A percentile compares a stretch with the other conserved stretches of the same genome.
phyloP scores from a whole-genome alignment of 1,140 invertebrate genomes.

The Drosophila suzukii region DNA sequence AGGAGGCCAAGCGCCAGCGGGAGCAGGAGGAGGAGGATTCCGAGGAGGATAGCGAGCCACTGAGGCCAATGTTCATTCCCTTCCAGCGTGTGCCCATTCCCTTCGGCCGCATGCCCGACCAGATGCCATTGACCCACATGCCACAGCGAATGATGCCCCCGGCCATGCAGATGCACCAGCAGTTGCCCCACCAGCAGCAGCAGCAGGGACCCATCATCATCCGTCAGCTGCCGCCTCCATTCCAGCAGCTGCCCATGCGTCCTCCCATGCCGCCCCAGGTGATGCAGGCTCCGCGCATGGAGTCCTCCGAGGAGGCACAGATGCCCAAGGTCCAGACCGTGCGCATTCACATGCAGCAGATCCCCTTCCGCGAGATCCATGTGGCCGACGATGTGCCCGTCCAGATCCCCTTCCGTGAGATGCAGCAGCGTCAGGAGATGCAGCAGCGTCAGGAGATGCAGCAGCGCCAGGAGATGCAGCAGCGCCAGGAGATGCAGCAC shows the following conservation, averaged over 20 bases:
- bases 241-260: constrained; percentile 84
- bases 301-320: constrained; percentile 66
- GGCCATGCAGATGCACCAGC: constrained; percentile 72
- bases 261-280: constrained; percentile 83
- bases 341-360: constrained; percentile 83
- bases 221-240: constrained; percentile 73
- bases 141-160: constrained; percentile 83
- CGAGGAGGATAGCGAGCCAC: constrained; percentile 73
- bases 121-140: constrained; percentile 83
- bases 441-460: constrained; percentile 48
- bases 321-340: constrained; percentile 75
- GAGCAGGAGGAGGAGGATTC: constrained; percentile 74
- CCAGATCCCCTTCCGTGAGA: constrained; percentile 64
- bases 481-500: constrained; percentile 58
- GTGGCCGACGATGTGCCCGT: constrained; percentile 78
- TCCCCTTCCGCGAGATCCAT: constrained; percentile 80
- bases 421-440: constrained; percentile 32
- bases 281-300: constrained; percentile 84
- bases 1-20: constrained; percentile 65
- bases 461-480: constrained; percentile 34
- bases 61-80: constrained; percentile 82
- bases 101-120: constrained; percentile 81
- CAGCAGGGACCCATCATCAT: constrained; percentile 73
- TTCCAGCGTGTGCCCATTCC: constrained; percentile 83
- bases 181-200: constrained; percentile 56